Evolutionary conservation across 1,140 invertebrate species (phyloP).

Genomic region (Onthophagus taurus): DNA sequence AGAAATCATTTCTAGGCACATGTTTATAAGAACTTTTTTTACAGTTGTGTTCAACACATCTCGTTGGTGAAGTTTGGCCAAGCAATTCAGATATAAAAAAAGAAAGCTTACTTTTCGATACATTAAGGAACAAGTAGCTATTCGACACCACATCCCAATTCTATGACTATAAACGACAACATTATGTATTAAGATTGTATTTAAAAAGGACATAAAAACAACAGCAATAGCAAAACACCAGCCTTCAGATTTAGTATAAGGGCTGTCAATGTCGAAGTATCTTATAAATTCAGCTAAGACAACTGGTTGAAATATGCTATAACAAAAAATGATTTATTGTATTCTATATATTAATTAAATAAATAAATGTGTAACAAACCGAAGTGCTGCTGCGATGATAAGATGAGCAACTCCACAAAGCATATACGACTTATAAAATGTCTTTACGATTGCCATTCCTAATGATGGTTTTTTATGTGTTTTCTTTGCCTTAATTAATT

Average conservation of each 20-base stretch:
- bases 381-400: conserved; percentile 36
- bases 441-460: conserved; percentile 34
- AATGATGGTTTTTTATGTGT: conserved; percentile 37
- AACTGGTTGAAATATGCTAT: conserved; percentile 25
- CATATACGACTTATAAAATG: conserved; percentile 31
- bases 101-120: conserved; percentile 42
- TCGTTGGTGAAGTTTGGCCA: no score
- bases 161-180: conserved; percentile 35
- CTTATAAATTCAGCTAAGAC: conserved; percentile 35
- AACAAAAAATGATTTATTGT: conserved; percentile 10
- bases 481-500: conserved; percentile 35
- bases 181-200: conserved; percentile 39
- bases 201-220: conserved; percentile 36
- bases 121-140: conserved; percentile 44
- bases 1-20: no score
- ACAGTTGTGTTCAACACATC: no score
- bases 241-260: conserved; percentile 32
- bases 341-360: neutral
- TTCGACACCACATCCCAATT: conserved; percentile 45
- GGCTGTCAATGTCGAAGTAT: conserved; percentile 39
- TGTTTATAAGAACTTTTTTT: no score
- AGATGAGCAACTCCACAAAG: conserved; percentile 33
- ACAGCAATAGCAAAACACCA: conserved; percentile 41
- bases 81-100: neutral
- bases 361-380: conserved; percentile 36